Base-by-base conservation (phyloP, 2,888 invertebrate species). In the Hyposoter didymator region DNA sequence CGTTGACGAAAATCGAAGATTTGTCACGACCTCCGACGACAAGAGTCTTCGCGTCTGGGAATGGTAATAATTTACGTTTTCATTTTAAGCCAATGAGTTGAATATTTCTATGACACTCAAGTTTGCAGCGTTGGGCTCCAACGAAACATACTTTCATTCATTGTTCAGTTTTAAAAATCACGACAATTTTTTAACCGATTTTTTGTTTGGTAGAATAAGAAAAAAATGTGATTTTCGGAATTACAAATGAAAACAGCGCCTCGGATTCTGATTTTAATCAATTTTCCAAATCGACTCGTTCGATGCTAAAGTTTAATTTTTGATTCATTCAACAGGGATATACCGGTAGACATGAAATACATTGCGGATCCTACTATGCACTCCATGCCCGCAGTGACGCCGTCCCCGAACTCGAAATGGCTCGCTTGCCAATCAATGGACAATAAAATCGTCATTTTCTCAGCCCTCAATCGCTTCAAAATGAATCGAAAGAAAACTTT, bases 321-420 rank as follows among this genome's bases (percentile, higher is more conserved):
- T 72, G 70, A 83, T 72, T 88, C 88, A 80, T 69, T 14, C n/a
- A 12, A 74, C 78, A 95, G 95, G 95, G 98, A 98, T 93, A 98
- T 98, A 91, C 98, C 98, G 0, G 99, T 99, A 1, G 99, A 99
- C 94, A 99, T 99, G 97, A 99, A 99, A 94, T 99, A 99, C 94
- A 99, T 99, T 88, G 99, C 99, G 0, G 99, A 99, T 94, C 99
- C 99, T 0, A 97, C 98, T 0, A 99, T 99, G 98, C 99, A 99
- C 94, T 99, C 99, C 6, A 98, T 99, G 96, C 99, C 99, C 0
- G 97, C 99, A 0, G 99, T 99, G 0, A 98, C 98, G 0, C 95
- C 97, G 7, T 97, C 99, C 0, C 99, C 99, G 0, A 99, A 99
- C 95, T 98, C 98, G 92, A 99, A 99, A 94, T 99, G 99, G 99